A percentile compares a stretch with the other conserved stretches of the same genome.
These are phyloP conservation scores for Callipepla californica DNA, from an alignment of 2,113 vertebrate species.

Conservation along the genomic window DNA sequence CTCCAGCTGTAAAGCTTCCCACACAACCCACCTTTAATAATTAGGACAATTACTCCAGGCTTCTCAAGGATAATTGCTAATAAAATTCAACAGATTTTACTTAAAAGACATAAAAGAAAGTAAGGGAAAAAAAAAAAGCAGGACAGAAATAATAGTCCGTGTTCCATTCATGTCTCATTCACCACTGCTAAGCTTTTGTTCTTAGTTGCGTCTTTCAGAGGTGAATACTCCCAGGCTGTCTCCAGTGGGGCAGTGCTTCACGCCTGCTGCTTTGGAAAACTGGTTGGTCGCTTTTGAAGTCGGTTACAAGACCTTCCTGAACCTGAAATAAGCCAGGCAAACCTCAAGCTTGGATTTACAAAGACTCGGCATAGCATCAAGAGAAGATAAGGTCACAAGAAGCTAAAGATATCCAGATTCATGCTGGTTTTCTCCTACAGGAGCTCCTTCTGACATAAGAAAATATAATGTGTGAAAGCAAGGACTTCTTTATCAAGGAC, in stretches of 20 bases:
- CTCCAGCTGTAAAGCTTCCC: constrained; percentile 23
- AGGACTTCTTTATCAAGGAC: not conserved
- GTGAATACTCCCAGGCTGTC: constrained; percentile 37
- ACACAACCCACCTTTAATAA: constrained; percentile 43
- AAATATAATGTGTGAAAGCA: not conserved
- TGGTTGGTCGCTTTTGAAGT: not conserved
- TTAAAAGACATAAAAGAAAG: constrained; percentile 52
- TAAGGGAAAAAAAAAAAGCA: constrained; percentile 42
- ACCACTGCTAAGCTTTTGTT: constrained; percentile 49
- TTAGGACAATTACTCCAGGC: constrained; percentile 27
- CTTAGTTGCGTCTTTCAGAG: constrained; percentile 46
- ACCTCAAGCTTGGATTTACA: not conserved
- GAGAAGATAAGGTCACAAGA: not conserved
- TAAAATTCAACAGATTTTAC: constrained; percentile 53
- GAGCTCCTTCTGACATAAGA: not conserved
- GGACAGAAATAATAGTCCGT: constrained; percentile 59
- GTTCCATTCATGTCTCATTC: constrained; percentile 41
- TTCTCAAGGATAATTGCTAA: constrained; percentile 41
- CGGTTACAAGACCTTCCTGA: not conserved
- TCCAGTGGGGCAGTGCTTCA: not conserved
- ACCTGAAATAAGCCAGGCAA: not conserved
- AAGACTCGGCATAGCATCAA: not conserved
- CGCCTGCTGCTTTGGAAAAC: not conserved
- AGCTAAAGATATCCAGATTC: not conserved
- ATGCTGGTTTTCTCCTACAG: not conserved